phyloP scores from a whole-genome alignment of 53 echinoderm and acorn worm genomes.

The Crossaster papposus region DNA sequence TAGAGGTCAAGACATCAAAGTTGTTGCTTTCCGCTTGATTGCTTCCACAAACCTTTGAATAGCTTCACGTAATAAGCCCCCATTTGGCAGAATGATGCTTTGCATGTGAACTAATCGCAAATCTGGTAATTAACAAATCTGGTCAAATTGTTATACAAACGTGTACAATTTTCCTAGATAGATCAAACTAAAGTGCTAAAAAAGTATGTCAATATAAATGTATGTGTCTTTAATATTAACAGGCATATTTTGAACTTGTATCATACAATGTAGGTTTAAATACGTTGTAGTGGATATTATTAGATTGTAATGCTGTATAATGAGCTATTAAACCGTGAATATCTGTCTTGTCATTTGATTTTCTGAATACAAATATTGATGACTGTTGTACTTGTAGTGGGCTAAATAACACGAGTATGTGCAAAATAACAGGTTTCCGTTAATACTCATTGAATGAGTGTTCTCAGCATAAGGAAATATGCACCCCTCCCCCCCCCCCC shows the following conservation, averaged over 20 bases:
- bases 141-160: too few species aligned
- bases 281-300: neutral
- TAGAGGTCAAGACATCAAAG: too few species aligned
- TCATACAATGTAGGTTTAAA: neutral
- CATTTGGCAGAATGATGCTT: too few species aligned
- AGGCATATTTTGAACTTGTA: conserved; percentile 3
- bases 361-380: neutral
- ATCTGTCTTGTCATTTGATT: conserved; percentile 15
- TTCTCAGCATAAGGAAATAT: neutral
- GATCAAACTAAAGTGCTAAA: neutral
- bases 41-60: too few species aligned
- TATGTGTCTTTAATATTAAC: too few species aligned
- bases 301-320: conserved; percentile 19
- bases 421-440: neutral
- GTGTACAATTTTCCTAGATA: too few species aligned
- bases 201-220: neutral
- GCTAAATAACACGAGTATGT: conserved; percentile 23
- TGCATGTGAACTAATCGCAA: too few species aligned
- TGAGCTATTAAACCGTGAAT: neutral
- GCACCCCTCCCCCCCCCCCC: too few species aligned
- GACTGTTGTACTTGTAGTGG: conserved; percentile 21
- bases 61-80: too few species aligned
- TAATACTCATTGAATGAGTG: neutral
- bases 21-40: too few species aligned
- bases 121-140: too few species aligned